A percentile compares a stretch with the other conserved stretches of the same genome.
Conservation (phyloP, 2,797 vertebrate genomes). For the Telmatherina bonti region DNA sequence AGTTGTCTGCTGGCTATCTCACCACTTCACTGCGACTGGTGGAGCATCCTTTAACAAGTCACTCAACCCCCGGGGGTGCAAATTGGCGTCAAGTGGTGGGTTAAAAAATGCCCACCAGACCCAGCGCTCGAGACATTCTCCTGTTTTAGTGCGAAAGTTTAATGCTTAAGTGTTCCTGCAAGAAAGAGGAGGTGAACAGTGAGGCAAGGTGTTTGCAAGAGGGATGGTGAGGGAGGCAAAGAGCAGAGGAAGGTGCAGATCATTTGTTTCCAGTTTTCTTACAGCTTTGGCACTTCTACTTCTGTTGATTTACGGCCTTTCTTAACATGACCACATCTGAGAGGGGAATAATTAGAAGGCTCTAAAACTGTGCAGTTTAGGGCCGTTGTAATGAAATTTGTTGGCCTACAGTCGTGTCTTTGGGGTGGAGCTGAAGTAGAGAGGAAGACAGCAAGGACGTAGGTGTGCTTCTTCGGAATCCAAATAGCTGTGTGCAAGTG, state of each 20-base stretch:
- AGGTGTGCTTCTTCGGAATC: constrained; percentile 52
- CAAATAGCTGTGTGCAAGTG: constrained; percentile 12
- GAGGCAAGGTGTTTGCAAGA: constrained; percentile 57
- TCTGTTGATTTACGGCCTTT: constrained; percentile 87
- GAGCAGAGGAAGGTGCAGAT: constrained; percentile 71
- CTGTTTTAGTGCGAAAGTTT: constrained; percentile 20
- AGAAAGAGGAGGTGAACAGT: constrained; percentile 40
- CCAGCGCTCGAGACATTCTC: constrained; percentile 13
- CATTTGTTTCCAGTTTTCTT: constrained; percentile 94
- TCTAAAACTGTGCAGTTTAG: constrained; percentile 87
- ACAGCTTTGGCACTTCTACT: constrained; percentile 88
- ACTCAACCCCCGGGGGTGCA: constrained; percentile 4
- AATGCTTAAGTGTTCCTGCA: constrained; percentile 36
- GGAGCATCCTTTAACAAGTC: constrained; percentile 19
- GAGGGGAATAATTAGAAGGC: constrained; percentile 90
- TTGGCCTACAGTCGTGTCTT: constrained; percentile 77
- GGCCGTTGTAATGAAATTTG: constrained; percentile 86
- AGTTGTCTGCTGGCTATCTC: constrained; percentile 47
- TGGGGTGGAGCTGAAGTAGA: constrained; percentile 51
- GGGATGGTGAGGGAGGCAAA: constrained; percentile 70
- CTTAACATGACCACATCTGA: constrained; percentile 91
- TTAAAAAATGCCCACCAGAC: constrained; percentile 21
- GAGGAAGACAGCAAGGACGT: constrained; percentile 35
- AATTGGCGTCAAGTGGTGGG: constrained; percentile 18
- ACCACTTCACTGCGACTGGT: constrained; percentile 1